phyloP scores from a whole-genome alignment of 2,797 vertebrate genomes.

The Rhinella marina region DNA sequence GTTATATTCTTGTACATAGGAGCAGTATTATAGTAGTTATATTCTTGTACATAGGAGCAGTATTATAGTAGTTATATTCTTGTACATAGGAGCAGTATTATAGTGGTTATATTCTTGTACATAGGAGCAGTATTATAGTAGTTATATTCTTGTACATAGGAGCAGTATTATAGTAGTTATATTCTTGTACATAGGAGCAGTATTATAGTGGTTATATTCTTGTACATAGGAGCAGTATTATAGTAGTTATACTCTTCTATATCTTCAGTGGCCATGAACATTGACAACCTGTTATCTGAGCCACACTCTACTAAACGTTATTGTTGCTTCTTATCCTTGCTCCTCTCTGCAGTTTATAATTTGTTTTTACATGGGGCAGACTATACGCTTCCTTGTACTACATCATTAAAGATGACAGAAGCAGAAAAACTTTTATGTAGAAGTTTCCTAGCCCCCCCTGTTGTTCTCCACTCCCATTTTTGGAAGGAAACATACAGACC shows the following conservation, averaged over 20 bases:
- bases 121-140: slow-evolving; percentile 8
- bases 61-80: slow-evolving; percentile 13
- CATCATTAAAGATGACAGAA: no score
- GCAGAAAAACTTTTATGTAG: not conserved
- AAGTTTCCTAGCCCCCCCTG: not conserved
- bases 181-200: slow-evolving; percentile 5
- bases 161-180: slow-evolving; percentile 1
- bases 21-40: slow-evolving; percentile 14
- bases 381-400: no score
- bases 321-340: not conserved
- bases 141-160: slow-evolving; percentile 8
- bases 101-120: slow-evolving; percentile 5
- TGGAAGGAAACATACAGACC: not conserved
- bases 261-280: not conserved
- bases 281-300: not conserved
- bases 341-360: not conserved
- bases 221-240: not conserved
- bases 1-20: not conserved
- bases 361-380: no score
- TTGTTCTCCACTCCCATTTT: not conserved
- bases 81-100: not conserved
- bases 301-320: not conserved
- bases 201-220: slow-evolving; percentile 12
- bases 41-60: not conserved
- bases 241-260: not conserved